Base-by-base conservation (phyloP, 2,888 invertebrate species). In the Apeira syringaria region DNA sequence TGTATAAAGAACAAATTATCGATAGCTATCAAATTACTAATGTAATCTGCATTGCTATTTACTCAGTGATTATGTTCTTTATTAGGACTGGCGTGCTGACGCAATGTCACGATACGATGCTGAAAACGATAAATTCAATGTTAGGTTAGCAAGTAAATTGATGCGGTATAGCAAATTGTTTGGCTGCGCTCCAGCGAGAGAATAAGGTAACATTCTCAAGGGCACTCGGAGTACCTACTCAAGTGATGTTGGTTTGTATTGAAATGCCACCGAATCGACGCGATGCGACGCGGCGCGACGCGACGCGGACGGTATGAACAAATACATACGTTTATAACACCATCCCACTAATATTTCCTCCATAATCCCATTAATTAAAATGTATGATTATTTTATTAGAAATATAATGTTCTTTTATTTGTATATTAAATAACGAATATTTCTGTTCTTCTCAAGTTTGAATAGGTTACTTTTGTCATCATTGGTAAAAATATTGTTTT, bases 191-290 rank as follows among this genome's bases (percentile, higher is more conserved):
- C 85, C 83, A 81, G 64, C 59, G 48, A 52, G 52, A 53, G 48
- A 72, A 71, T 72, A 72, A 69, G 65, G 64, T 67, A 56, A 61
- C 68, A 56, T 64, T 71, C 68, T 81, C 82, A 83, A 85, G 81
- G 82, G 72, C 79, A 74, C 60, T 61, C 40, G 7, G 50, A 64
- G 58, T 69, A 70, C n/a, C n/a, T n/a, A n/a, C 64, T 73, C 57
- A 59, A 68, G 58, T 58, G 61, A 64, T 63, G 63, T 20, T 20
- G 7, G 5, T 15, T 15, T 15, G 15, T 15, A 15, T 4, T n/a
- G n/a, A n/a, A n/a, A n/a, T n/a, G n/a, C n/a, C n/a, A n/a, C n/a
- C n/a, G n/a, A n/a, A n/a, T n/a, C n/a, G n/a, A n/a, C n/a, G n/a
- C n/a, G n/a, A n/a, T n/a, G n/a, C n/a, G n/a, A n/a, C n/a, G n/a